Evolutionary conservation across 2,113 vertebrate genomes (phyloP), one percentile per base, ranked within the genome.

Genomic region (Hippocampus mohnikei): DNA sequence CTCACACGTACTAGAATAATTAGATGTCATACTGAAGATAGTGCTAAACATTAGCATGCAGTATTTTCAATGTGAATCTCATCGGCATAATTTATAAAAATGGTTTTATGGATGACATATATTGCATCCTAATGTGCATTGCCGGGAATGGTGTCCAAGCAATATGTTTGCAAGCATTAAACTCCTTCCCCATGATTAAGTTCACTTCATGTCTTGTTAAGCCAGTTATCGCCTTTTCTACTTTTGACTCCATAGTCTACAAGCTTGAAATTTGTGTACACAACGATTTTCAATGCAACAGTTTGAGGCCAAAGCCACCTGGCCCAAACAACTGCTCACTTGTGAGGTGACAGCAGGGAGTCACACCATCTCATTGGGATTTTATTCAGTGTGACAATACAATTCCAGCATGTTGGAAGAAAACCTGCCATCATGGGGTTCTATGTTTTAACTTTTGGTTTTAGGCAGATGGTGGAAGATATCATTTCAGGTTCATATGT

Each of bases 1-100:
- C 42, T 56, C 61, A 40, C 65, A 71, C 46, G 41, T 63, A 50
- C 37, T 67, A 46, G 52, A 74, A 80, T 40, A 55, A 80, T 70
- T 74, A 75, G 76, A 86, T 70, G 81, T 61, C 78, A 77, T 60
- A 71, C 79, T 79, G 44, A 61, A 60, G 42, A 29, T 21, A 2
- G 44, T 13, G 62, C 53, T 78, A 44, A 52, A 78, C 40, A 78
- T 50, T 61, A 59, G 55, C 66, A 55, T 55, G 23, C 52, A 55
- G 21, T 23, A 55, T 3, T 55, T 23, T 55, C 21, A 23, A 55
- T 23, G 10, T 11, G 21, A 55, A 55, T 55, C 52, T 55, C 8
- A 3, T 23, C 52, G 11, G 21, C 10, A n/a, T 55, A 11, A 55
- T 12, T 55, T 55, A 55, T 21, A 3, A 23, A 55, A 8, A n/a